Conservation (phyloP, 2,113 vertebrate genomes). For the Capreolus pygargus region DNA sequence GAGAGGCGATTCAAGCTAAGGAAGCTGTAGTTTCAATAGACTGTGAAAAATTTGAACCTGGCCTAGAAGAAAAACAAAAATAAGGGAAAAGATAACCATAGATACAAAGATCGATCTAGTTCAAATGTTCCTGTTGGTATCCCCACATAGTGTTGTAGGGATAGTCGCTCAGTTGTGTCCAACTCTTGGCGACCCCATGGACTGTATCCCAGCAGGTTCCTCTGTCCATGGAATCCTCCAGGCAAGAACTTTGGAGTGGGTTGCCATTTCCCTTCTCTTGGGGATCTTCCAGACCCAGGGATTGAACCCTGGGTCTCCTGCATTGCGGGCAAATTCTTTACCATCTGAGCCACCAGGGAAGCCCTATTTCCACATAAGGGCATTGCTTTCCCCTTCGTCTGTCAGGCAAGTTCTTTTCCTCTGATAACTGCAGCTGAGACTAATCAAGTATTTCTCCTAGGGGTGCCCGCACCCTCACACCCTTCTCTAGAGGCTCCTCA, state of each 20-base stretch:
- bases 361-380: background rate
- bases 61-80: background rate
- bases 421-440: background rate
- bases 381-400: background rate
- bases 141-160: background rate
- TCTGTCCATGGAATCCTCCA: background rate
- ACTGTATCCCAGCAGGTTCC: background rate
- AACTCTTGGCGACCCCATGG: background rate
- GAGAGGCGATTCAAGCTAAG: background rate
- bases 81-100: background rate
- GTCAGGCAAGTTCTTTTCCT: background rate
- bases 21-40: background rate
- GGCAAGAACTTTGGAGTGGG: background rate
- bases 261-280: background rate
- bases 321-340: background rate
- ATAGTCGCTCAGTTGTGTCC: background rate
- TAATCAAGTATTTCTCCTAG: background rate
- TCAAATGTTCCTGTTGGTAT: background rate
- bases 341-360: background rate
- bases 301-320: background rate
- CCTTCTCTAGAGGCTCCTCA: background rate
- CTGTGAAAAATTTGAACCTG: background rate
- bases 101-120: background rate
- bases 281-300: background rate
- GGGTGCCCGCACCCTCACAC: background rate